These are phyloP conservation scores for Synanthedon andrenaeformis DNA, from an alignment of 2,888 invertebrate genomes.

Conservation along the genomic window DNA sequence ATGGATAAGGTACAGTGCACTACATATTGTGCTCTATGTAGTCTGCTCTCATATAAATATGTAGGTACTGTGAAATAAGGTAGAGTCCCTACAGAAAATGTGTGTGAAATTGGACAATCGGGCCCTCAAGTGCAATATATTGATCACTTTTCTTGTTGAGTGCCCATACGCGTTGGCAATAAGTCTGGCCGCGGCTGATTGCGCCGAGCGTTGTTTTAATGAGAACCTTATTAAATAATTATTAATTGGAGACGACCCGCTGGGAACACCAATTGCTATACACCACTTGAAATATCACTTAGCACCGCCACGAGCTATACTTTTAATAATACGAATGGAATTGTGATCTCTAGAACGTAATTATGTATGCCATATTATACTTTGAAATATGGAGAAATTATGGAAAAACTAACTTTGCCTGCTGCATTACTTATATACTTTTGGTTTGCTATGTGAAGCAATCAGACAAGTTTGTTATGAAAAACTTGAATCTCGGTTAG, in stretches of 20 bases:
- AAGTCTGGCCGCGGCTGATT: conserved; percentile 13
- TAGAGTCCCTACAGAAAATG: too few relatives aligned
- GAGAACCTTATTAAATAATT: conserved; percentile 49
- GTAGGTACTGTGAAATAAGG: too few relatives aligned
- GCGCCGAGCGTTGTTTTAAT: conserved; percentile 29
- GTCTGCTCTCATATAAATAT: too few relatives aligned
- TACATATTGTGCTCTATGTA: too few relatives aligned
- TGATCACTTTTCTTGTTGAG: conserved; percentile 1
- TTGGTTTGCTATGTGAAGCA: too few relatives aligned
- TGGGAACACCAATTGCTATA: conserved; percentile 32
- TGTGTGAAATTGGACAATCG: too few relatives aligned
- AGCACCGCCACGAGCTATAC: conserved; percentile 5
- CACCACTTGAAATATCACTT: conserved; percentile 28
- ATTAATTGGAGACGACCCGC: conserved; percentile 44
- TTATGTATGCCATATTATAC: neutral
- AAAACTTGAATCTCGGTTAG: too few relatives aligned
- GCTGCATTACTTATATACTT: neutral
- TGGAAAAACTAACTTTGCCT: conserved; percentile 1
- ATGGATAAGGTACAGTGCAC: too few relatives aligned
- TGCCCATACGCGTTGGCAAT: conserved; percentile 11
- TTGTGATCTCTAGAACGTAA: neutral
- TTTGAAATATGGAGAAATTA: neutral
- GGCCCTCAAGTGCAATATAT: neutral
- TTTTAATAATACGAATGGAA: neutral
- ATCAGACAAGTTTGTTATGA: too few relatives aligned